Evolutionary conservation across 2,797 vertebrate species (phyloP), one percentile per base, ranked within the genome.

Genomic region (Pterois miles): DNA sequence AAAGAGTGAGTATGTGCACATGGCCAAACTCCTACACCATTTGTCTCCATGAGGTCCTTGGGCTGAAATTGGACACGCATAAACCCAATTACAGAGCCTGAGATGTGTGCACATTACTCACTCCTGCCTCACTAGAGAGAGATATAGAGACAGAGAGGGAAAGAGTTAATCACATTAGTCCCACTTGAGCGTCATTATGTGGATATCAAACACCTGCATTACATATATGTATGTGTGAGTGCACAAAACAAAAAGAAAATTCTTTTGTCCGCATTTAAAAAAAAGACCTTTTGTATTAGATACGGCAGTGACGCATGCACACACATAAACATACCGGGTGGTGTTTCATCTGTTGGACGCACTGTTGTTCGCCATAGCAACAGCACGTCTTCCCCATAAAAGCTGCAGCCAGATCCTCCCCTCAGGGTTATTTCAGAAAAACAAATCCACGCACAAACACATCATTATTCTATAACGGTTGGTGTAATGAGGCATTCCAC

Each of bases 81-180:
- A 88, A 92, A 89, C 83, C 65, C 77, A 90, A 89, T 92, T 89
- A 89, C 65, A 74, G 46, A 82, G 69, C 62, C 78, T 74, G 82
- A n/a, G 74, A 74, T 76, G 48, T 40, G 46, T 65, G 71, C 81
- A 79, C 74, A 91, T 92, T 86, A 87, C 83, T 91, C 84, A 89
- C 65, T 43, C 1, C 36, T 73, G 80, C 65, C 62, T 46, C 43
- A 46, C 43, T 71, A 70, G 9, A 63, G 38, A 63, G 58, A 65
- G 25, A 48, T 62, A 74, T 23, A 27, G 40, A 78, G 69, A 73
- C 20, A 54, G 56, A 67, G 34, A 57, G 68, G 53, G 18, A 70
- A 64, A 63, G 56, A 59, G n/a, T 78, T 84, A 85, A 88, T 85
- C 78, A 64, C 76, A 72, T 91, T 80, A 82, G 72, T 78, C 65